These are phyloP conservation scores for Macrosteles quadrilineatus DNA, from an alignment of 1,140 invertebrate genomes.

Conservation along the genomic window DNA sequence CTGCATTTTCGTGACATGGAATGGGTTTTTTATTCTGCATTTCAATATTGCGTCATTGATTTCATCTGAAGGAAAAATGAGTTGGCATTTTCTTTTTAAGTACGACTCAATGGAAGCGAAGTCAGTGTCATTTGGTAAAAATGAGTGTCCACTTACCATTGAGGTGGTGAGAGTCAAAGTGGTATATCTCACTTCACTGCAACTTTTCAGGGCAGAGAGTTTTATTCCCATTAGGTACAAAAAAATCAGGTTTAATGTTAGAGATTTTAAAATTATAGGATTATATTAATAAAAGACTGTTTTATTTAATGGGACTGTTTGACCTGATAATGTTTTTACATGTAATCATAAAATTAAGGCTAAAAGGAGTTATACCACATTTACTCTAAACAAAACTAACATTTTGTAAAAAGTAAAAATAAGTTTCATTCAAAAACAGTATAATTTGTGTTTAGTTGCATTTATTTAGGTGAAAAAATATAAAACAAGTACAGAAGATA, in stretches of 20 bases:
- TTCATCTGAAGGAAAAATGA: not conserved
- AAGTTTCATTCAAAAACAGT: slow-evolving; percentile 15
- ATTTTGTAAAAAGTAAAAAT: slow-evolving; percentile 14
- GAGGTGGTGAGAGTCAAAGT: slow-evolving; percentile 18
- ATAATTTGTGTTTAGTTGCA: slow-evolving; percentile 15
- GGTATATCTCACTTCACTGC: slow-evolving; percentile 8
- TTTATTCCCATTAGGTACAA: slow-evolving; percentile 12
- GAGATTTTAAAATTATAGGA: slow-evolving; percentile 1
- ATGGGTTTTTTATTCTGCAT: not conserved
- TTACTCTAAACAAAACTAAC: slow-evolving; percentile 13
- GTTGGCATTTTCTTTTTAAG: no score
- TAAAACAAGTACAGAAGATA: slow-evolving; percentile 6
- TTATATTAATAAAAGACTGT: slow-evolving; percentile 15
- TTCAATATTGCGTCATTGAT: not conserved
- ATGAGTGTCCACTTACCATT: not conserved
- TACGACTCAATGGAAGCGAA: not conserved
- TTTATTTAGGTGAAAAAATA: slow-evolving; percentile 18
- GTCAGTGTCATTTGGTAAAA: not conserved
- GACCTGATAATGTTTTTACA: slow-evolving; percentile 9
- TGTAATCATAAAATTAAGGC: slow-evolving; percentile 13
- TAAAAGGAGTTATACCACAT: slow-evolving; percentile 5
- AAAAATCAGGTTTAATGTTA: slow-evolving; percentile 19
- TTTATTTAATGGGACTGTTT: slow-evolving; percentile 18
- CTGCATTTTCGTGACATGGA: not conserved
- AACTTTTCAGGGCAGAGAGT: slow-evolving; percentile 14